Base-by-base conservation (phyloP, 2,113 vertebrate species). In the Ammodytes marinus region DNA sequence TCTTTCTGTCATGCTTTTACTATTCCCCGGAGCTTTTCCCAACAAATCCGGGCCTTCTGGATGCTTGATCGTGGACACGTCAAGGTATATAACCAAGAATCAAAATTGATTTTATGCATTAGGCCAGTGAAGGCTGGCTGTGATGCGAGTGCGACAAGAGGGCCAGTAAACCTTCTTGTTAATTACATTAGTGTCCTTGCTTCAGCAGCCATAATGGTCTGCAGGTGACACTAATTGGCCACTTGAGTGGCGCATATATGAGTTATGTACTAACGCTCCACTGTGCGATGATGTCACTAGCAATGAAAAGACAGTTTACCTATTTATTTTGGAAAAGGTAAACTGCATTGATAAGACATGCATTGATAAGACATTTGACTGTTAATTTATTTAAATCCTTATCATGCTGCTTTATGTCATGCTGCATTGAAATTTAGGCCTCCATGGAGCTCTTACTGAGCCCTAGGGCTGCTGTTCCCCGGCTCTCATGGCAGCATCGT, bases 1-100 rank as follows among this genome's bases (percentile, higher is more conserved):
- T 87, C 88, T n/a, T 93, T 94, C 84, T 90, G 89, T 64, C 72
- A 73, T 8, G 79, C 88, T 12, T 93, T 93, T 49, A 85, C 69
- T 40, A 84, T 93, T 69, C 77, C 94, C 35, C 60, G 55, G 19
- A 58, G 77, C 45, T 88, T 92, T 76, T 89, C 85, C 27, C 84
- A 85, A n/a, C 89, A 89, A 68, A 85, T 93, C 67, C 60, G 50
- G 63, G 91, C 90, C 59, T 85, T 93, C 58, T 93, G 93, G 94
- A 79, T 90, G 75, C 77, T 94, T 3, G 92, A 94, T 78, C 91
- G 77, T 2, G 89, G 90, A 45, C 83, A 90, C 14, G 8, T 81
- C 47, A 79, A 74, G 71, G 93, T 93, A 82, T 7, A 57, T 27
- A 60, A 37, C 8, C 45, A 52, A 37, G n/a, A 72, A 39, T 67